Evolutionary conservation across 2,888 invertebrate species (phyloP).

Genomic region (Pollenia griseotomentosa): DNA sequence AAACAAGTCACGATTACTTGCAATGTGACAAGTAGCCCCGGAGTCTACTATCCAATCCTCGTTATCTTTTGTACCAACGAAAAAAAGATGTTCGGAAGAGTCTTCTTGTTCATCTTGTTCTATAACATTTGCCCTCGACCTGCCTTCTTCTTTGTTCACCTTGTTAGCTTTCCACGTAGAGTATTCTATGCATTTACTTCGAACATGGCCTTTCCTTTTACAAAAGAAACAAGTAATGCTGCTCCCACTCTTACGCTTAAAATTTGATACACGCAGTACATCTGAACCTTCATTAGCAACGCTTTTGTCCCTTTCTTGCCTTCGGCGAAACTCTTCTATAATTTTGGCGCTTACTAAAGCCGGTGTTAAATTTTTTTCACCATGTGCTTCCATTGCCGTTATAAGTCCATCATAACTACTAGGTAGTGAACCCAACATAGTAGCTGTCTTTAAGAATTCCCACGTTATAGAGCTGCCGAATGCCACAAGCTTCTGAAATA

Average conservation of each 20-base stretch:
- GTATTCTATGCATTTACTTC: constrained; percentile 66
- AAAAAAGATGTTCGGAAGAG: constrained; percentile 44
- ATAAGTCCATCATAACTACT: constrained; percentile 69
- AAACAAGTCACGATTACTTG: constrained; percentile 55
- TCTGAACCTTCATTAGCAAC: constrained; percentile 19
- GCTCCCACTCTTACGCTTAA: constrained; percentile 19
- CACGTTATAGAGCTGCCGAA: constrained; percentile 41
- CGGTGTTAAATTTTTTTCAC: constrained; percentile 50
- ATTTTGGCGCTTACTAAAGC: constrained; percentile 57
- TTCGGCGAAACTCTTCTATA: constrained; percentile 64
- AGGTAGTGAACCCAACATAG: constrained; percentile 46
- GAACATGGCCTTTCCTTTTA: constrained; percentile 60
- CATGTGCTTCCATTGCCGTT: constrained; percentile 66
- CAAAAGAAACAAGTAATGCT: constrained; percentile 70
- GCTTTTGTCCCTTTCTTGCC: constrained; percentile 18
- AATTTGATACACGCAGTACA: constrained; percentile 1
- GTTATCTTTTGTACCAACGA: constrained; percentile 14
- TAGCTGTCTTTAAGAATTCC: constrained; percentile 58
- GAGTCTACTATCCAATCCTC: constrained; percentile 73
- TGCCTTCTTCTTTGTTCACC: constrained; percentile 5
- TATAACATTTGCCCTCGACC: constrained; percentile 48
- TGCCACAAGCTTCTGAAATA: constrained; percentile 59
- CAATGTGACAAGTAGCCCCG: constrained; percentile 68
- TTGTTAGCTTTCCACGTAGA: constrained; percentile 55
- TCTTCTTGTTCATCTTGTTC: constrained; percentile 44